Conservation (phyloP, 2,797 vertebrate species). For the Psittacula derbiana region DNA sequence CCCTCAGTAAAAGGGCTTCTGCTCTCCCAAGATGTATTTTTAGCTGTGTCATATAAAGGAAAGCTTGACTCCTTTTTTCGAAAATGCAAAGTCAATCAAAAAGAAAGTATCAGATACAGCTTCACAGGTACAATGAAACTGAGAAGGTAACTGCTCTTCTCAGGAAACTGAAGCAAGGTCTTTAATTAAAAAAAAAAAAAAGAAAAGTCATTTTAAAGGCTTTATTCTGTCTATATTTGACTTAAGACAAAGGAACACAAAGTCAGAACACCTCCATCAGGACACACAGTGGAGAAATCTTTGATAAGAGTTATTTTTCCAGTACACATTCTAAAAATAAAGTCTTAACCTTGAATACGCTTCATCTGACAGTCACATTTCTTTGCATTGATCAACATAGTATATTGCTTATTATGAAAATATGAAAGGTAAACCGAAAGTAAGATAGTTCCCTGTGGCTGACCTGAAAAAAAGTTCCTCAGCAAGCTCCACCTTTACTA, state of each 20-base stretch:
- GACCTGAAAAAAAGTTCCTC: background rate
- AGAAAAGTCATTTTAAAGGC: background rate
- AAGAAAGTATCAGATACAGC: background rate
- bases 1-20: conserved; percentile 4
- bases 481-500: background rate
- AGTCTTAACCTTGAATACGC: background rate
- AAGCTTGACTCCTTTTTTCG: background rate
- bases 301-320: background rate
- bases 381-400: background rate
- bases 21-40: background rate
- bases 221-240: background rate
- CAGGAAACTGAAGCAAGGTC: background rate
- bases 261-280: background rate
- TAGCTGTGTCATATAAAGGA: background rate
- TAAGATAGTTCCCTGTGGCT: background rate
- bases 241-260: background rate
- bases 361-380: background rate
- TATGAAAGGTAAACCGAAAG: background rate
- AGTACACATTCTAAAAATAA: background rate
- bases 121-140: background rate
- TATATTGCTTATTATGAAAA: background rate
- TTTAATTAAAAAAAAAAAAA: background rate
- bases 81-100: background rate
- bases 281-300: background rate
- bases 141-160: background rate